Base-by-base conservation (phyloP, 2,888 invertebrate genomes). In the Plebejus argus region DNA sequence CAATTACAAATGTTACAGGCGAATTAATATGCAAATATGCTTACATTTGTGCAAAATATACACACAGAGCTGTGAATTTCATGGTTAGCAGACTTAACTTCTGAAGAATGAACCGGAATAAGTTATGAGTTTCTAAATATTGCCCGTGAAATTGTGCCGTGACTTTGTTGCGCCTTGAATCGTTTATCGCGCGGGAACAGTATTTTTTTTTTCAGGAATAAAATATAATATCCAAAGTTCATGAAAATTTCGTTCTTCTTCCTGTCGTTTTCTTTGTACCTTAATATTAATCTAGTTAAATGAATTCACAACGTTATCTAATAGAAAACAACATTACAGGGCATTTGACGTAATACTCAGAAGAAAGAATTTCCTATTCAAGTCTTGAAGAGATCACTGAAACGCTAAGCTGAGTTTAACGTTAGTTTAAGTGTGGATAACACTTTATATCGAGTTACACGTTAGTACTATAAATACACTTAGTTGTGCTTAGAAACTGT, bases 1-100 rank as follows among this genome's bases (percentile, higher is more conserved):
- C 66, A 66, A 66, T 66, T 66, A 66, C 66, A 66, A 66, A 66
- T 15, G 66, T 23, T 28, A 66, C 66, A 66, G 15, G 15, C 66
- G 28, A 66, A 66, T 66, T 66, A 66, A 28, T 66, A 66, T 66
- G 66, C 66, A 66, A 66, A 66, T 66, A 66, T 28, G 66, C 28
- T 28, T 66, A 66, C 66, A 66, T 28, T 66, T 28, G 28, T 28
- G 15, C 66, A 66, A 66, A 66, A 12, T 66, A 20, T 5, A 28
- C 12, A 66, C 15, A 28, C 5, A 66, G 4, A 66, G 15, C 10
- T 23, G 61, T 18, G 61, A 28, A 28, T 58, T 58, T 58, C 12
- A 53, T 66, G 28, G 15, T 15, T 66, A 66, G 66, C 15, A 58
- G 20, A 58, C 53, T 18, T 53, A 53, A 53, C 53, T 53, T 53